Conservation (phyloP, 2,888 invertebrate species). For the Callinectes sapidus region DNA sequence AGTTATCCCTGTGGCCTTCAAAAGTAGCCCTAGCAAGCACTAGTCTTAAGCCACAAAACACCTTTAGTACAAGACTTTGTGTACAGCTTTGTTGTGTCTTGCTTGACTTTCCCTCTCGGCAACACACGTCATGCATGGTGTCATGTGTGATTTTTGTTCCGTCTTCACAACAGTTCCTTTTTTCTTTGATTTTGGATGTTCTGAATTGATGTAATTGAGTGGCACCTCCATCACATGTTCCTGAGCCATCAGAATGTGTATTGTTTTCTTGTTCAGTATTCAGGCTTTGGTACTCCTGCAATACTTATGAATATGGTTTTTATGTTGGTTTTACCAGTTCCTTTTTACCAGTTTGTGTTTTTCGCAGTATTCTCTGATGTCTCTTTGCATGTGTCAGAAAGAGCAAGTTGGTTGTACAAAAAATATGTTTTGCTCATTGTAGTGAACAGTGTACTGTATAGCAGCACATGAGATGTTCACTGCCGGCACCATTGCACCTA, state of each 20-base stretch:
- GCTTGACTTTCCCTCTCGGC: background rate
- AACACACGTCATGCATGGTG: background rate
- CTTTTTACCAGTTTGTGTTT: background rate
- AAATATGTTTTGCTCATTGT: background rate
- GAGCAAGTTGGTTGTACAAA: background rate
- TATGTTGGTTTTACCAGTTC: background rate
- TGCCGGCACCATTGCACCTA: background rate
- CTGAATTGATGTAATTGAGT: no score
- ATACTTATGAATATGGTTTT: background rate
- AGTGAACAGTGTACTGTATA: background rate
- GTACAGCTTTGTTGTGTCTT: background rate
- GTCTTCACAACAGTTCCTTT: background rate
- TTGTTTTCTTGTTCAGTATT: no score
- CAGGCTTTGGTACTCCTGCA: no score
- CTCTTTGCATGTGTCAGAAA: background rate
- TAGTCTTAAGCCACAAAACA: no score
- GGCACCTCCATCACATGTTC: no score
- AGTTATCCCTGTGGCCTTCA: no score
- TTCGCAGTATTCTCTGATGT: background rate
- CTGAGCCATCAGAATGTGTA: no score
- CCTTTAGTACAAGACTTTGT: background rate
- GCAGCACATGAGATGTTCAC: background rate
- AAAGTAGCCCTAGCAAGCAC: no score
- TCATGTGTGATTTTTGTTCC: background rate
- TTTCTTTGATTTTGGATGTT: background rate